Evolutionary conservation across 2,797 vertebrate species (phyloP).

Genomic region (Sternarchorhynchus goeldii): DNA sequence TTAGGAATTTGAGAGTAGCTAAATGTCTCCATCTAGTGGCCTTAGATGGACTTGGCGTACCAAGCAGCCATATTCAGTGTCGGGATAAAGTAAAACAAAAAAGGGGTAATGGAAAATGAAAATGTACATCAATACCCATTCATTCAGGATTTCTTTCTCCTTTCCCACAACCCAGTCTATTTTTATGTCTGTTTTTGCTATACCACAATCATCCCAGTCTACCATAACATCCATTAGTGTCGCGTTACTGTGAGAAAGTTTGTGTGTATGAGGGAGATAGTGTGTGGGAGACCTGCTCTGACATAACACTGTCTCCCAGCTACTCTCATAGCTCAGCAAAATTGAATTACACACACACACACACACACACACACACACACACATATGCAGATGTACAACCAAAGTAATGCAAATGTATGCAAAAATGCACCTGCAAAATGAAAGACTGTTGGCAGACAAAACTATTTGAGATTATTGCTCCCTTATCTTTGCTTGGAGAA

Average conservation of each 20-base stretch:
- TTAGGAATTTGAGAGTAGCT: neutral
- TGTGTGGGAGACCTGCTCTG: conserved; percentile 9
- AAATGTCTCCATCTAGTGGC: conserved; percentile 48
- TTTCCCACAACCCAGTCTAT: conserved; percentile 45
- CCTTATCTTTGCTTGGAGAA: neutral
- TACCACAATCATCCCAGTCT: conserved; percentile 22
- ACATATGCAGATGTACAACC: neutral
- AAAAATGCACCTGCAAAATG: conserved; percentile 36
- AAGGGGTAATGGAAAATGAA: conserved; percentile 16
- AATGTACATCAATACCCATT: conserved; percentile 14
- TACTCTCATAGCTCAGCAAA: conserved; percentile 46
- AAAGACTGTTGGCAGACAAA: conserved; percentile 25
- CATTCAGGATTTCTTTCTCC: conserved; percentile 51
- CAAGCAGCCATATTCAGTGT: conserved; percentile 3
- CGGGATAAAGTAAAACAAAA: conserved; percentile 28
- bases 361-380: conserved; percentile 8
- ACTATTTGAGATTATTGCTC: neutral
- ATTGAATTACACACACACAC: neutral
- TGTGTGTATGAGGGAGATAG: neutral
- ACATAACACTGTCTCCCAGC: conserved; percentile 27
- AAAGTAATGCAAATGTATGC: conserved; percentile 42
- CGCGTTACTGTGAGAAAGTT: conserved; percentile 11
- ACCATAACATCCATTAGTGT: conserved; percentile 28
- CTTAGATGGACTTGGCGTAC: neutral
- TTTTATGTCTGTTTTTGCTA: conserved; percentile 59